Evolutionary conservation across 2,888 invertebrate species (phyloP).

Genomic region (Corythucha ciliata): DNA sequence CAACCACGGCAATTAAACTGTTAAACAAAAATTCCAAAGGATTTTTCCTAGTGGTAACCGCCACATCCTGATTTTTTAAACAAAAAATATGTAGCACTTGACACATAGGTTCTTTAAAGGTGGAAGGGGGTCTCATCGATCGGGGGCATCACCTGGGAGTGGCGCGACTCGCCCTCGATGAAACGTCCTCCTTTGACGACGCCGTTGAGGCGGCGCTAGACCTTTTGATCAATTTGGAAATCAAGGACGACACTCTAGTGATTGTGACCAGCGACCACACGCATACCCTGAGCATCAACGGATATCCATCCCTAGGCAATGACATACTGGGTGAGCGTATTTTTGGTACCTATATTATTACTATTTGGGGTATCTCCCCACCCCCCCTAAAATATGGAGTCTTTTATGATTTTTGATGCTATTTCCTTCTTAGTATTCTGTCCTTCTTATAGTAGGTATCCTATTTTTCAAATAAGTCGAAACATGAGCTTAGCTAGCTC

Average conservation of each 20-base stretch:
- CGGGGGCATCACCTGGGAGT: conserved; percentile 77
- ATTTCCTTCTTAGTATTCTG: no score
- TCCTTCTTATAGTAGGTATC: no score
- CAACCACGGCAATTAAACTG: conserved; percentile 61
- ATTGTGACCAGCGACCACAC: conserved; percentile 72
- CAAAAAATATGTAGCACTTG: no score
- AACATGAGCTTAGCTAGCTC: no score
- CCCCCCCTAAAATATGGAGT: no score
- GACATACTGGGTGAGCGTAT: conserved; percentile 72
- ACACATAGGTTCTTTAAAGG: conserved; percentile 45
- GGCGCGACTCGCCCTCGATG: conserved; percentile 64
- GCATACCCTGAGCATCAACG: conserved; percentile 67
- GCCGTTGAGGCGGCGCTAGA: conserved; percentile 62
- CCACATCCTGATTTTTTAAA: no score
- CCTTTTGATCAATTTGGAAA: conserved; percentile 54
- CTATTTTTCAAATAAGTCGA: no score
- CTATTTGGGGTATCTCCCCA: no score
- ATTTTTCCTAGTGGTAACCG: conserved; percentile 64
- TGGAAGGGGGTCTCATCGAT: conserved; percentile 80
- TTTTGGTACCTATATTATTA: no score
- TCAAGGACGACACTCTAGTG: conserved; percentile 56
- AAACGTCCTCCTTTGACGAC: conserved; percentile 70
- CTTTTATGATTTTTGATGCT: no score
- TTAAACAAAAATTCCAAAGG: conserved; percentile 56
- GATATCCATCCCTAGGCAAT: conserved; percentile 65